Evolutionary conservation across 2,113 vertebrate species (phyloP).

Genomic region (Phyllopteryx taeniolatus): DNA sequence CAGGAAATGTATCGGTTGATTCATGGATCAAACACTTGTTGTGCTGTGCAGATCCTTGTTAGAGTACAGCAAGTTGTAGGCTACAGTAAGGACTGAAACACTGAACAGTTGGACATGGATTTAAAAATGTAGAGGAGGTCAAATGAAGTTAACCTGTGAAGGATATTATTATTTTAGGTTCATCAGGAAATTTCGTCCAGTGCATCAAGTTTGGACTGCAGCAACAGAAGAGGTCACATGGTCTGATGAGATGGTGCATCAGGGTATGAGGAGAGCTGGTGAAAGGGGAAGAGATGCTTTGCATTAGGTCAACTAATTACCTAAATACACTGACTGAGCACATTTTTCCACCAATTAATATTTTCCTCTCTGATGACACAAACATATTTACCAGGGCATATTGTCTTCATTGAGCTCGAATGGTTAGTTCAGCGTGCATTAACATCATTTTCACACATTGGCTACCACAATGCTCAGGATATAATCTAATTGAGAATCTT

Average conservation of each 20-base stretch:
- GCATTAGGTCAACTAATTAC: background rate
- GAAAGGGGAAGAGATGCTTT: background rate
- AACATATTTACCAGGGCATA: background rate
- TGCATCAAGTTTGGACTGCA: background rate
- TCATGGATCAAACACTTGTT: no score
- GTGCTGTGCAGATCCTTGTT: no score
- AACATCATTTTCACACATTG: background rate
- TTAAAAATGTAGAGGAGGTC: no score
- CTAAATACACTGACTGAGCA: background rate
- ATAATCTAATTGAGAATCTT: no score
- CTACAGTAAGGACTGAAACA: no score
- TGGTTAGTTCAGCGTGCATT: background rate
- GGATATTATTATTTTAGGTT: no score
- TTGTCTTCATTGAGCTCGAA: background rate
- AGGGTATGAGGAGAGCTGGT: background rate
- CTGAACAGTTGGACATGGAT: no score
- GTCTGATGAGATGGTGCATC: background rate
- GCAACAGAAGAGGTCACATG: background rate
- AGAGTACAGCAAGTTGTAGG: no score
- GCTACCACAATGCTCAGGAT: background rate
- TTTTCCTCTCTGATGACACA: background rate
- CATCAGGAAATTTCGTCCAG: no score
- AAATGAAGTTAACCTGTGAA: no score
- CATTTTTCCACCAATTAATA: background rate
- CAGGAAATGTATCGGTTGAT: no score